A percentile compares a stretch with the other conserved stretches of the same genome.
Evolutionary conservation across 2,113 vertebrate genomes (phyloP).

Genomic region (Gobius niger): DNA sequence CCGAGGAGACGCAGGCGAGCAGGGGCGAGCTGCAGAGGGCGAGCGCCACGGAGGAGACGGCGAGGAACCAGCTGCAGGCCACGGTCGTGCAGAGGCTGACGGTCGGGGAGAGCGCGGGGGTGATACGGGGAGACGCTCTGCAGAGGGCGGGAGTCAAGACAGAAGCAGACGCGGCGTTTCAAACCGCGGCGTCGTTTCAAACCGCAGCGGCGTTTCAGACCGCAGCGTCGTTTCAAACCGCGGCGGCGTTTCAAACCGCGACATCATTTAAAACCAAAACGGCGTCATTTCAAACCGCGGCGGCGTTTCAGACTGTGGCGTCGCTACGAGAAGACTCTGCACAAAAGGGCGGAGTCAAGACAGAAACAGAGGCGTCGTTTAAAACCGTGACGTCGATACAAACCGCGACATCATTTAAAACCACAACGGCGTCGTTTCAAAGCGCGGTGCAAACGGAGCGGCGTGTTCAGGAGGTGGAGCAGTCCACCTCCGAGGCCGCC

Average conservation of each 20-base stretch:
- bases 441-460: conserved; percentile 41
- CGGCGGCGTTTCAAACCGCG: no score
- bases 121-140: conserved; percentile 38
- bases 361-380: conserved; percentile 55
- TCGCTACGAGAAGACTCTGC: conserved; percentile 44
- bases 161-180: conserved; percentile 51
- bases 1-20: conserved; percentile 66
- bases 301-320: no score
- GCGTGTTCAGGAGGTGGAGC: conserved; percentile 57
- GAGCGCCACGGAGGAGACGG: conserved; percentile 33
- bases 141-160: conserved; percentile 62
- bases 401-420: no score
- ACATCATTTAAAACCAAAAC: no score
- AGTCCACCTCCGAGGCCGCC: conserved; percentile 59
- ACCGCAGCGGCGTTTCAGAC: no score
- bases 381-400: no score
- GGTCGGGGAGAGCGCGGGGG: conserved; percentile 58
- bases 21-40: conserved; percentile 42
- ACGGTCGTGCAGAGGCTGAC: conserved; percentile 57
- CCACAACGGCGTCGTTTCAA: no score
- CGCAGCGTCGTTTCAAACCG: no score
- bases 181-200: no score
- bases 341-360: conserved; percentile 62
- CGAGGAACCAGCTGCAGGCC: conserved; percentile 56
- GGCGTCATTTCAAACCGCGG: no score